Conservation (phyloP, 2,797 vertebrate genomes). For the Pangasius larnaudii region DNA sequence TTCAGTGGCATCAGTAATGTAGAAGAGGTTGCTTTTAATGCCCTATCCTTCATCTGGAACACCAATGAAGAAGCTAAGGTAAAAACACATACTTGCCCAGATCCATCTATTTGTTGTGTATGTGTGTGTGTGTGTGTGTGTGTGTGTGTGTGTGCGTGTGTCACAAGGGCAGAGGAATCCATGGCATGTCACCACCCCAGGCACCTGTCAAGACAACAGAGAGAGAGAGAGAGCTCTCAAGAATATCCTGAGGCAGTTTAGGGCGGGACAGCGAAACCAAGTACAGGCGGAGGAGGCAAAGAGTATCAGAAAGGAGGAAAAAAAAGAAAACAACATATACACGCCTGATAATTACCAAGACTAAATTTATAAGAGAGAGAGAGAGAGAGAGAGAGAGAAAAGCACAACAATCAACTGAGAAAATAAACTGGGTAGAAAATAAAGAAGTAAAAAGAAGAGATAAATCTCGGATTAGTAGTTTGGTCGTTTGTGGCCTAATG, state of each 20-base stretch:
- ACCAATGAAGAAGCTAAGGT: constrained; percentile 95
- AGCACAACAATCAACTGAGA: not conserved
- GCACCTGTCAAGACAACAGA: constrained; percentile 73
- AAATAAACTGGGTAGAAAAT: not conserved
- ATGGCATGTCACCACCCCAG: constrained; percentile 78
- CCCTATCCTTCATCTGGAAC: constrained; percentile 95
- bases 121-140: constrained; percentile 62
- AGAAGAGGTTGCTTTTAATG: constrained; percentile 94
- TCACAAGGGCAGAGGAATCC: constrained; percentile 77
- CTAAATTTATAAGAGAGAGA: not conserved
- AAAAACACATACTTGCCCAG: constrained; percentile 52
- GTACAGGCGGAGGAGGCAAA: constrained; percentile 49
- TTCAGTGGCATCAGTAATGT: constrained; percentile 91
- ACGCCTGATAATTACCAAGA: constrained; percentile 28
- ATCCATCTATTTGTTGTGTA: constrained; percentile 45
- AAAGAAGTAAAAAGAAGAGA: constrained; percentile 2
- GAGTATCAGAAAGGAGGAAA: constrained; percentile 29
- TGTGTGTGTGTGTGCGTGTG: constrained; percentile 58
- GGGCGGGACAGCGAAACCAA: constrained; percentile 61
- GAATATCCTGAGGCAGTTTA: constrained; percentile 52
- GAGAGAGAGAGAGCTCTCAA: constrained; percentile 47
- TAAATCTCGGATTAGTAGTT: not conserved
- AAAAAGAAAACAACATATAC: constrained; percentile 32
- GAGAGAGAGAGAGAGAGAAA: not conserved
- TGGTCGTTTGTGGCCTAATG: not conserved